A percentile compares a stretch with the other conserved stretches of the same genome.
phyloP scores from a whole-genome alignment of 2,888 invertebrate genomes.

The Heterodera filipjevi region DNA sequence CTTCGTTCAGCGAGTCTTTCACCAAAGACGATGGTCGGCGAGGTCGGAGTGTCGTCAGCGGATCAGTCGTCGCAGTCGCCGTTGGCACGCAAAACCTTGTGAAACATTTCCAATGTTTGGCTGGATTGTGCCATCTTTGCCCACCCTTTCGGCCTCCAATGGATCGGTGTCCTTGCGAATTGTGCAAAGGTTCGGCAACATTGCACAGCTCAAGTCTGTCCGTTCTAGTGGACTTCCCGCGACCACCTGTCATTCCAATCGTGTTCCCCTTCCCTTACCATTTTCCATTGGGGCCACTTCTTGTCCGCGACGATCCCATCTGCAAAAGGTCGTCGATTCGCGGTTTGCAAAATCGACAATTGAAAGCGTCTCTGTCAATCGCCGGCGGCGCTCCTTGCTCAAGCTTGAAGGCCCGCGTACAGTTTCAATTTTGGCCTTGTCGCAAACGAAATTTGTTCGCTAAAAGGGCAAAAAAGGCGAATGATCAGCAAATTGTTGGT shows the following conservation, averaged over 20 bases:
- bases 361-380: conserved; percentile 94
- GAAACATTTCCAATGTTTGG: not conserved
- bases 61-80: conserved; percentile 25
- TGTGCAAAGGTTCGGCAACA: conserved; percentile 88
- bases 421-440: conserved; percentile 91
- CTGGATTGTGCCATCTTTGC: not conserved
- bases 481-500: not conserved
- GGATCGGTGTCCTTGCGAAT: conserved; percentile 96
- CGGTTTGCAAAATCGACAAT: conserved; percentile 90
- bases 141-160: conserved; percentile 90
- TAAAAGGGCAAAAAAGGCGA: conserved; percentile 66
- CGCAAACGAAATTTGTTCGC: conserved; percentile 94
- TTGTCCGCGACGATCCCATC: conserved; percentile 98
- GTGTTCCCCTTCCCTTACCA: too few species aligned
- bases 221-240: conserved; percentile 95
- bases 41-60: conserved; percentile 87
- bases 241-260: conserved; percentile 72
- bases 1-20: conserved; percentile 94
- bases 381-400: conserved; percentile 87
- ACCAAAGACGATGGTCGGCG: conserved; percentile 97
- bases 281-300: too few species aligned
- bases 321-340: conserved; percentile 98
- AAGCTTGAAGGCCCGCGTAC: conserved; percentile 95
- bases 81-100: conserved; percentile 15
- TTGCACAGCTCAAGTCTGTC: conserved; percentile 72